Evolutionary conservation across 1,140 invertebrate genomes (phyloP), one percentile per base, ranked within the genome.

Genomic region (Latrodectus geometricus): DNA sequence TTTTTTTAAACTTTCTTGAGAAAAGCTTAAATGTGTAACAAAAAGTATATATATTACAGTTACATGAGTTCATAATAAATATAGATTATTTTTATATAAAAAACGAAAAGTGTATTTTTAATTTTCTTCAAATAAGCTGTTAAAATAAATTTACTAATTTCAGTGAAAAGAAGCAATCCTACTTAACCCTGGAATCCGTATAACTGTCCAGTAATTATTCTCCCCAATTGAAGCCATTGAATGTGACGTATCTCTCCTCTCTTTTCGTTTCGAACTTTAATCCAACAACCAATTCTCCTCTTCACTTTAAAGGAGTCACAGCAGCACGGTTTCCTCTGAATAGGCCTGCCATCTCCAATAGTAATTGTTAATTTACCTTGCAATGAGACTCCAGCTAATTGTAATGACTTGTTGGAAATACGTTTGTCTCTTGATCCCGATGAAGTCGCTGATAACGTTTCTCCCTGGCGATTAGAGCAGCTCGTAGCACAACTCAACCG

Each of bases 331-430:
- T 35, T 1, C 11, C 54, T 61, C 17, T 61, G 35, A 61, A 61
- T 61, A 8, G 17, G 11, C 17, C 54, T 61, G 54, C 54, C 54
- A 61, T 61, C 54, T 61, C 17, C 54, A 61, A 61, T 61, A 61
- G 54, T 61, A 50, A 72, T 72, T 65, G 79, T 81, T 81, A 81
- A 81, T 81, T 81, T 81, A 50, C 49, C 68, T 49, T 61, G 23
- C 69, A 49, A 15, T 20, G 69, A 72, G 54, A 50, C 35, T 35
- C 35, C 35, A 48, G 50, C 79, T 81, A 81, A 81, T 81, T 81
- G 79, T 72, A 70, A 72, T 52, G 79, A 81, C 79, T 72, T 81
- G 79, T 81, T 81, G 56, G 76, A 78, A 69, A 61, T 68, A 35
- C 61, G 23, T 50, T 35, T 23, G 50, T 48, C 61, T 23, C 75